These are phyloP conservation scores for Spea multiplicata DNA, from an alignment of 2,113 vertebrate genomes.

Conservation along the genomic window DNA sequence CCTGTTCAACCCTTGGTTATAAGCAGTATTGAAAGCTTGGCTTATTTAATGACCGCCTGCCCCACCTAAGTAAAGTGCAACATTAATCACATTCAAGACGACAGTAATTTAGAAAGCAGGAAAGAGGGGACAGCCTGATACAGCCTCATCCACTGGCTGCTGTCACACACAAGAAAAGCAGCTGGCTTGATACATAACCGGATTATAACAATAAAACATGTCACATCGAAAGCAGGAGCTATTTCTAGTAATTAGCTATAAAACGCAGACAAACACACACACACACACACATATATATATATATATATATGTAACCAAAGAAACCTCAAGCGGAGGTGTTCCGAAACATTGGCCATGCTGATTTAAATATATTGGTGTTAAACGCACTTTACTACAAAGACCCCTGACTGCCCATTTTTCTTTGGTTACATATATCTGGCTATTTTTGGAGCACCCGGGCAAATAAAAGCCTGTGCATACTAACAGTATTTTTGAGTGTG, in stretches of 20 bases:
- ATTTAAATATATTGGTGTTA: no score
- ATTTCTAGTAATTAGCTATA: not conserved
- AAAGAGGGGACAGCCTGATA: conserved; percentile 9
- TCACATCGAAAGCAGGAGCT: not conserved
- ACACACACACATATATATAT: not conserved
- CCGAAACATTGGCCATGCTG: no score
- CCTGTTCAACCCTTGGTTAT: conserved; percentile 17
- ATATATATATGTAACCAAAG: no score
- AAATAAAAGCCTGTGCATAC: no score
- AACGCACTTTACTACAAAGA: no score
- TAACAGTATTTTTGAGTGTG: no score
- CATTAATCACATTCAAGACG: conserved; percentile 41
- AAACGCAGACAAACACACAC: not conserved
- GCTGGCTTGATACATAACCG: conserved; percentile 27
- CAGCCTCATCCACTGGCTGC: conserved; percentile 5
- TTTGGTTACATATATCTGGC: no score
- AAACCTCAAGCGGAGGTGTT: no score
- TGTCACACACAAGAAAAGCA: conserved; percentile 5
- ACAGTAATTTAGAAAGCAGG: conserved; percentile 44
- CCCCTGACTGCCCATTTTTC: no score
- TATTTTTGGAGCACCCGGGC: no score
- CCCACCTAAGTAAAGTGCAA: conserved; percentile 42
- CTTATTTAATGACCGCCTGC: conserved; percentile 40
- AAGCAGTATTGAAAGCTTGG: conserved; percentile 38
- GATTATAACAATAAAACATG: conserved; percentile 32